Percentiles rank a stretch among this genome's conserved stretches.
Conservation (phyloP, 2,888 invertebrate species). For the Chloroclystis v-ata region DNA sequence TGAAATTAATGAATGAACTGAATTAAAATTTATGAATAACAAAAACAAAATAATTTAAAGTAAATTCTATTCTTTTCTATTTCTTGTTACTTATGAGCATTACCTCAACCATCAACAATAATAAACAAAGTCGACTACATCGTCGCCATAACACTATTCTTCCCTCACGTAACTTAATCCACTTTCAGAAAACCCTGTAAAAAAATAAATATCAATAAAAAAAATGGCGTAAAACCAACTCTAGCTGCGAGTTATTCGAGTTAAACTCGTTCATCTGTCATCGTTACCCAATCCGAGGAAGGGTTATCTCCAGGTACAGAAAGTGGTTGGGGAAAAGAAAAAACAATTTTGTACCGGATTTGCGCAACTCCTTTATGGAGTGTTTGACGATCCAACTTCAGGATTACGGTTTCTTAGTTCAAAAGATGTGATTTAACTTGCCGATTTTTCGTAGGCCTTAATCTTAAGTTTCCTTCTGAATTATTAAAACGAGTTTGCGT, state of each 20-base stretch:
- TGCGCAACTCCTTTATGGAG: conserved; percentile 38
- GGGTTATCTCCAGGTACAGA: conserved; percentile 38
- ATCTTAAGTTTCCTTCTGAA: conserved; percentile 21
- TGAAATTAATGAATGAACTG: too few relatives aligned
- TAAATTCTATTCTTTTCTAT: too few relatives aligned
- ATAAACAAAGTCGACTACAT: too few relatives aligned
- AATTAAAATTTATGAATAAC: too few relatives aligned
- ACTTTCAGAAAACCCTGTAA: conserved; percentile 8
- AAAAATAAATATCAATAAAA: conserved; percentile 27
- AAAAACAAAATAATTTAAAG: too few relatives aligned
- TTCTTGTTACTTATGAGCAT: too few relatives aligned
- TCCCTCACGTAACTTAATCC: background rate
- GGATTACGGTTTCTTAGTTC: conserved; percentile 25
- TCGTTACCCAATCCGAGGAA: conserved; percentile 55
- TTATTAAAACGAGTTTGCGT: conserved; percentile 20
- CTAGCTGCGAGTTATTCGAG: conserved; percentile 27
- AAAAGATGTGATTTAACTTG: conserved; percentile 27
- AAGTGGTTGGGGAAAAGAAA: conserved; percentile 30
- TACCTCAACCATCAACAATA: too few relatives aligned
- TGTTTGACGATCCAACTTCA: conserved; percentile 28
- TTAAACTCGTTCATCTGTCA: conserved; percentile 55
- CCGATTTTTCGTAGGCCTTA: conserved; percentile 23
- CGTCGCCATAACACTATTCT: background rate
- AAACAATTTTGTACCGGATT: conserved; percentile 48
- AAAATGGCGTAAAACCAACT: conserved; percentile 25